Base-by-base conservation (phyloP, 2,888 invertebrate genomes). In the Junonia oenone region DNA sequence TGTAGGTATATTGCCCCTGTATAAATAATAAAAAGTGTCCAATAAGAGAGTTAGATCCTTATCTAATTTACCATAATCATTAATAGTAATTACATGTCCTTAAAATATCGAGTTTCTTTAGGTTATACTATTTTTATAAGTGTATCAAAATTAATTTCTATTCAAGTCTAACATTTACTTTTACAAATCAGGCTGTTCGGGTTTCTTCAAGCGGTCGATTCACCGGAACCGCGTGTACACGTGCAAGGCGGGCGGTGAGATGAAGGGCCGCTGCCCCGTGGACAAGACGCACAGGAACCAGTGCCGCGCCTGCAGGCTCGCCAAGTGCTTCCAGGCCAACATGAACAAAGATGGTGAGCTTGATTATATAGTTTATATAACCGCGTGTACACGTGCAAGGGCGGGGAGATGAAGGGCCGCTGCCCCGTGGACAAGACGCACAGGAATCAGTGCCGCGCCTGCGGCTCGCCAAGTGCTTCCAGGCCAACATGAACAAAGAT, bases 291-390 rank as follows among this genome's bases (percentile, higher is more conserved):
- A 98, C 80, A 91, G 98, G 58, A 99, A 99, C 91, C 98, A 99
- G 90, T 99, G 98, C 87, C 92, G 99, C 61, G 98, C 98, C 64
- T 99, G 98, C 84, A 92, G 98, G 56, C 94, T 99, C 62, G 95
- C 95, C 73, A 98, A 98, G 91, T 99, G 98, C 84, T 98, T 98
- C 82, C 95, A 97, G 81, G 97, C 97, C 52, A 95, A 97, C 71
- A 99, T 99, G 98, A 98, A 99, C 86, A 98, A 97, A 91, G 98
- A 99, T 88, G 98, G 98, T 99, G 85, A 95, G 96, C 89, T 45
- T 35, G 17, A 29, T 11, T 17, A 11, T 31, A 31, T 9, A 11
- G 11, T 5, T 9, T 19, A 17, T 17, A 19, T 5, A 98, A 98
- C 87, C 94, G 99, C 15, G 97, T 98, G 72, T 99, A 99, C 91